Base-by-base conservation (phyloP, 1,140 invertebrate species). In the Leucophenga varia region DNA sequence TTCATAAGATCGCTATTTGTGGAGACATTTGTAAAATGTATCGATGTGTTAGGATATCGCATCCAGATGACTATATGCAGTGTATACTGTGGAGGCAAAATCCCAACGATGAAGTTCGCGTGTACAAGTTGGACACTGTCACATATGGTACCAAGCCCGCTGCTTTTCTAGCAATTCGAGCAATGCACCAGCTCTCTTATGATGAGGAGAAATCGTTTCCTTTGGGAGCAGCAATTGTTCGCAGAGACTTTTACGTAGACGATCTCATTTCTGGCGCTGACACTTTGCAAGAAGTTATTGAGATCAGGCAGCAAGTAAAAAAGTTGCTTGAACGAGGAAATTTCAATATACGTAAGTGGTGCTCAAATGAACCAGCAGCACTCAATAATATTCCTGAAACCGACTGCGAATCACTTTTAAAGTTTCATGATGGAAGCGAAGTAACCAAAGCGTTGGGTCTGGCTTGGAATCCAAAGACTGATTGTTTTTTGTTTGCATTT, bases 221-320 rank as follows among this genome's bases (percentile, higher is more conserved):
- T 12, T 3, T 36, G 7, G 35, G 34, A 2, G 7, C 22, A 28
- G 30, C 17, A 16, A 41, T 54, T 9, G 32, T 65, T 5, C 20
- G 17, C 25, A 42, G 49, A 35, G 61, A 76, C 21, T 72, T 72
- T 43, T 77, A 71, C 38, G 54, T 77, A 3, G 75, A 78, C 48
- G 75, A 79, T 50, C 13, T 72, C 0, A 47, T 75, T 2, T 57
- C 64, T 7, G 72, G 72, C 5, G 47, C 39, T 22, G 41, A 65
- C 13, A 54, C 56, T 9, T 43, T 54, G 16, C 40, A 60, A 28
- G 49, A 71, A 39, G 34, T 35, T 5, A 5, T 47, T 10, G 31
- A 35, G 39, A 37, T 51, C 31, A 14, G 20, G 1, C 14, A 16
- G 5, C 52, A 65, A 22, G 14, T 61, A 14, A 53, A 41, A n/a